phyloP scores from a whole-genome alignment of 2,797 vertebrate species.

The Nasua narica region DNA sequence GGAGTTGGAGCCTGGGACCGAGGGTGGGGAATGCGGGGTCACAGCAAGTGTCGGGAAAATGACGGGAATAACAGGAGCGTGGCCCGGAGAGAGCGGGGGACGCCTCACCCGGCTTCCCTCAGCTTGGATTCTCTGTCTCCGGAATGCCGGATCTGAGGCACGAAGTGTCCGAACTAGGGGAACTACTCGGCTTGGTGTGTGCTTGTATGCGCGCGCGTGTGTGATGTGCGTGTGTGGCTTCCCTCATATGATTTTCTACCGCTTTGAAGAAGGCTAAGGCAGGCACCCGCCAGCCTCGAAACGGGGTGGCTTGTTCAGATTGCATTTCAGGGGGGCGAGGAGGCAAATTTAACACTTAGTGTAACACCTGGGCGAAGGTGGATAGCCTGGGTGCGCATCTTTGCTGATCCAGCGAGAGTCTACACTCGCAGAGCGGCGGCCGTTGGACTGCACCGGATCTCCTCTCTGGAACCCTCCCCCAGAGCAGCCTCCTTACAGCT shows the following conservation, averaged over 20 bases:
- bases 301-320: background rate
- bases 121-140: background rate
- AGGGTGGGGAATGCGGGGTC: background rate
- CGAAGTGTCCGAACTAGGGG: background rate
- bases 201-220: background rate
- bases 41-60: background rate
- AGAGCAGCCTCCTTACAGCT: background rate
- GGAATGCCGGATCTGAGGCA: accelerated
- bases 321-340: background rate
- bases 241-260: background rate
- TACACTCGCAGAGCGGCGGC: background rate
- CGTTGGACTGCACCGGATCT: background rate
- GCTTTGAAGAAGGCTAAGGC: background rate
- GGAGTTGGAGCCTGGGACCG: background rate
- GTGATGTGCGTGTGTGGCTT: background rate
- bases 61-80: background rate
- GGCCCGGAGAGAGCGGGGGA: background rate
- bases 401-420: background rate
- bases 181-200: background rate
- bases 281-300: background rate
- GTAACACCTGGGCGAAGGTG: conserved; percentile 33
- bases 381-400: background rate
- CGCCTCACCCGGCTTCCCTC: background rate
- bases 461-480: too few species aligned
- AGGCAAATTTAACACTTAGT: background rate